A percentile compares a stretch with the other conserved stretches of the same genome.
These are phyloP conservation scores for Acanthisitta chloris DNA, from an alignment of 2,113 vertebrate genomes.

Conservation along the genomic window DNA sequence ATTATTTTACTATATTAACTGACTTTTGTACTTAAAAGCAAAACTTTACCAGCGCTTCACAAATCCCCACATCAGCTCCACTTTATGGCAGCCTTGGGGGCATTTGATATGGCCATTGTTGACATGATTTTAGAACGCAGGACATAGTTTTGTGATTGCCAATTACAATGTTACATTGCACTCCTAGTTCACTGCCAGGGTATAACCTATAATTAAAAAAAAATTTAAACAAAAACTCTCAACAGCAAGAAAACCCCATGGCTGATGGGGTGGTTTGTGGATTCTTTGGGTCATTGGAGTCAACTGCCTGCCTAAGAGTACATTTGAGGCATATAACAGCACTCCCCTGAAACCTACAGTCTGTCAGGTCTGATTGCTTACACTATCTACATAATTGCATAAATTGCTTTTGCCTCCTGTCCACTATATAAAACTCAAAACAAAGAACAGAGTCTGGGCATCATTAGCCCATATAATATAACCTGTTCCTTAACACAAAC, in stretches of 20 bases:
- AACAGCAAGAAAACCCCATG: neutral
- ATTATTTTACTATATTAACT: too few relatives aligned
- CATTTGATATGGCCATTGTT: neutral
- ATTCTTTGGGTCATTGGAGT: neutral
- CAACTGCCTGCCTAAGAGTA: neutral
- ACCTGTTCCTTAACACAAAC: neutral
- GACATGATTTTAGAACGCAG: neutral
- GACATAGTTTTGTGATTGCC: neutral
- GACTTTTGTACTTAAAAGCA: neutral
- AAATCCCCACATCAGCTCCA: neutral
- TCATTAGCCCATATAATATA: neutral
- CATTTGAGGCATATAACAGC: neutral
- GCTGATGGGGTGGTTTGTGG: neutral
- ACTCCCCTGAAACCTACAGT: neutral
- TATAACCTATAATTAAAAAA: neutral
- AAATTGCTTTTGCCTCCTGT: constrained; percentile 52
- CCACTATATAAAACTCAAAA: neutral
- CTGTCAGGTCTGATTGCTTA: constrained; percentile 21
- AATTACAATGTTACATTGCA: neutral
- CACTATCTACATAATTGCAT: constrained; percentile 16
- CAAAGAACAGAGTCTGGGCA: neutral
- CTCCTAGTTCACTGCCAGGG: neutral
- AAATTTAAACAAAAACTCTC: neutral
- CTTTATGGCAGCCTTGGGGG: neutral
- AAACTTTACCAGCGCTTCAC: neutral